Base-by-base conservation (phyloP, 2,113 vertebrate species). In the Narcine bancroftii region DNA sequence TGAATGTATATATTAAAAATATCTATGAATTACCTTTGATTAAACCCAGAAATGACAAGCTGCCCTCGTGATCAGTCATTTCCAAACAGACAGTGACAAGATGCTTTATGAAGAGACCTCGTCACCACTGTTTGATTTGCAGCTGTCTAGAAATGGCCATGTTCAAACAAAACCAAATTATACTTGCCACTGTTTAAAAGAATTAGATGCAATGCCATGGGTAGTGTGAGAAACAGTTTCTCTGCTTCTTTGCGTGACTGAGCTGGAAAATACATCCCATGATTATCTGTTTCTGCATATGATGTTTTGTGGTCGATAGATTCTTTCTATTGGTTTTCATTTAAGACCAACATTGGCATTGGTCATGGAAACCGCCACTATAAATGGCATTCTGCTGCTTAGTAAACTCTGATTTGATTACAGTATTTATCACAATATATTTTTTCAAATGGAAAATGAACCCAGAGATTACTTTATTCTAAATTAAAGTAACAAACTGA, bases 361-460 rank as follows among this genome's bases (percentile, higher is more conserved):
- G 81, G 81, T 85, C 81, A 85, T 85, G 81, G 53, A 85, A 85
- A 85, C 81, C 50, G 15, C 81, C 60, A 85, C 81, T 85, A 85
- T 85, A 85, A 85, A 85, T 85, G 81, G 50, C 81, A 60, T 60
- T 85, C 53, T 85, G 81, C 81, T 53, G 60, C 50, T 53, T 60
- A 33, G 15, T 39, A 17, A 60, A 85, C 53, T 85, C 81, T 36
- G 53, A 85, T 85, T 56, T 85, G 81, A 85, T 85, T 85, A 85
- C 81, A 15, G 81, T 85, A 36, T 85, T 60, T 33, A 29, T 60
- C 81, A 85, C 50, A 85, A 24, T 83, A 53, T 60, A 60, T 85
- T 60, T 85, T 85, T 60, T 53, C 33, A 85, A 85, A n/a, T 19
- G 33, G 15, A 56, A 69, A 83, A 85, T 60, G 81, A 85, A 85